Conservation (phyloP, 2,797 vertebrate genomes). For the Chrosomus eos region DNA sequence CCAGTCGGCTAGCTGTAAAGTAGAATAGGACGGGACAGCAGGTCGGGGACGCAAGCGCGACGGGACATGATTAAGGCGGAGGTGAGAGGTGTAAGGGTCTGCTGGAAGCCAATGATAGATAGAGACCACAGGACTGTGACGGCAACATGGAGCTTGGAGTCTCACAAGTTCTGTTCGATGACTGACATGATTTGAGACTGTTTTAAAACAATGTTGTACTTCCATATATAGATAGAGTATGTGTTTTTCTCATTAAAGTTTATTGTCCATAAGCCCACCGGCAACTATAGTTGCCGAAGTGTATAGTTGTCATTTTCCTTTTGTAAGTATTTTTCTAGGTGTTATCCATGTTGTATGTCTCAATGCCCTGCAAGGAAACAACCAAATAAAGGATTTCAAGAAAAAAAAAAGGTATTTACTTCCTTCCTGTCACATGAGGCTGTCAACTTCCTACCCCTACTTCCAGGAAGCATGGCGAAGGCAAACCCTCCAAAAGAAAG, state of each 20-base stretch:
- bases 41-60: constrained; percentile 13
- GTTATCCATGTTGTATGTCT: too few species aligned
- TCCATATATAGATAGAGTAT: not conserved
- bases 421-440: too few species aligned
- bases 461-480: too few species aligned
- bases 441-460: too few species aligned
- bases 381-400: too few species aligned
- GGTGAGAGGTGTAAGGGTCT: constrained; percentile 35
- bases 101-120: constrained; percentile 29
- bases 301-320: too few species aligned
- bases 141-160: constrained; percentile 28
- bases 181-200: not conserved
- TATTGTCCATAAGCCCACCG: too few species aligned
- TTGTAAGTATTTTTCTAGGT: too few species aligned
- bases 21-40: constrained; percentile 35
- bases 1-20: constrained; percentile 51
- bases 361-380: too few species aligned
- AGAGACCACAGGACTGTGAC: constrained; percentile 19
- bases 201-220: not conserved
- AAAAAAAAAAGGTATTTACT: too few species aligned
- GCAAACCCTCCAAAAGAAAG: too few species aligned
- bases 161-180: not conserved
- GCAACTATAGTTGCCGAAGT: too few species aligned
- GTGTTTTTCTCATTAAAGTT: not conserved
- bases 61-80: constrained; percentile 40